Conservation (phyloP, 2,888 invertebrate genomes). For the Torymus aiolomorphi region DNA sequence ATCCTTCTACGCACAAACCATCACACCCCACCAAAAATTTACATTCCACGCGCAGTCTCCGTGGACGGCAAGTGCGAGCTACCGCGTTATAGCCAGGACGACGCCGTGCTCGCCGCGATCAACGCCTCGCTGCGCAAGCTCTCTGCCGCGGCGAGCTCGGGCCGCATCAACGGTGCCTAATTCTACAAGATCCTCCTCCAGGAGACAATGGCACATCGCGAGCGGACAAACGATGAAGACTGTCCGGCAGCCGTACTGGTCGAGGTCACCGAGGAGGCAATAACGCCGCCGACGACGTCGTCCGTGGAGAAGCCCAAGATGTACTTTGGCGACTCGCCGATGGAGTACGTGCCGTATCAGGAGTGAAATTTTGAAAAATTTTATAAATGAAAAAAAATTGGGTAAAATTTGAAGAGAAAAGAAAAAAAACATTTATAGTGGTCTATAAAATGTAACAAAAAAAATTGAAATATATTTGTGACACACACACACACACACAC, state of each 20-base stretch:
- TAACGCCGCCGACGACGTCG: too few relatives aligned
- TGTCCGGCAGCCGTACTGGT: not conserved
- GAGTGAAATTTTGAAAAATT: not conserved
- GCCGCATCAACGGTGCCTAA: conserved; percentile 31
- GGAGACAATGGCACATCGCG: conserved; percentile 27
- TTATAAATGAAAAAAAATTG: too few relatives aligned
- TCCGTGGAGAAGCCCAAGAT: conserved; percentile 20
- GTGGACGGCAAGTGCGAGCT: too few relatives aligned
- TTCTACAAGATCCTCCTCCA: conserved; percentile 43
- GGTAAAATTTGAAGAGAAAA: too few relatives aligned
- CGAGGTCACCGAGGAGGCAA: not conserved
- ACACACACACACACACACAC: too few relatives aligned
- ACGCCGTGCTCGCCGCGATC: conserved; percentile 34
- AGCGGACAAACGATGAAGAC: not conserved
- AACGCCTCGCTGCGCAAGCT: conserved; percentile 40
- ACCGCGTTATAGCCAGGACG: not conserved
- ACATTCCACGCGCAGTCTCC: too few relatives aligned
- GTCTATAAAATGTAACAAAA: too few relatives aligned
- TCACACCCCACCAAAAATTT: too few relatives aligned
- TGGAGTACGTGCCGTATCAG: conserved; percentile 51
- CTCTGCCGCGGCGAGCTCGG: conserved; percentile 29
- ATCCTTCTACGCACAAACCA: too few relatives aligned
- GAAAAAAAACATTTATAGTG: too few relatives aligned
- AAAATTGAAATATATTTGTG: too few relatives aligned
- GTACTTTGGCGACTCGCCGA: conserved; percentile 55